Percentiles rank a stretch among this genome's conserved stretches.
Evolutionary conservation across 2,888 invertebrate species (phyloP).

Genomic region (Sabellastarte sp.): DNA sequence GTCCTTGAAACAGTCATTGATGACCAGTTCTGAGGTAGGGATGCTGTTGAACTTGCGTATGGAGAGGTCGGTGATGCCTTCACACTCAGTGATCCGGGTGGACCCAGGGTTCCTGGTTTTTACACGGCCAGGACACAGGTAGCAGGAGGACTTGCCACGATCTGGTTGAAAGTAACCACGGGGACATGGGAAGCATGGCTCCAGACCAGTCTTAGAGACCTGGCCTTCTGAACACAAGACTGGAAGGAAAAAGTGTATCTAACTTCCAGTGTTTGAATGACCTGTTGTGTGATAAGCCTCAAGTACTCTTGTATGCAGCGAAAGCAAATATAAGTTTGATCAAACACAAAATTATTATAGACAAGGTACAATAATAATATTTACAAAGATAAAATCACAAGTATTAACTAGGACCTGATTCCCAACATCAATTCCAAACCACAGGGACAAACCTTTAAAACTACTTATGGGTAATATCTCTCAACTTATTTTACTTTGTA

Average conservation of each 20-base stretch:
- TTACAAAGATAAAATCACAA: no score
- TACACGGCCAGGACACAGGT: slow-evolving; percentile 58
- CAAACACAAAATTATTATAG: no score
- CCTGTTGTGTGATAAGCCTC: no score
- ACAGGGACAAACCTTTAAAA: no score
- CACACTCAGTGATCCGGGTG: slow-evolving; percentile 41
- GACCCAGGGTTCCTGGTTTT: slow-evolving; percentile 40
- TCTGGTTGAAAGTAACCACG: slow-evolving; percentile 59
- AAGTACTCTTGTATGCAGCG: no score
- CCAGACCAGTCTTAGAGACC: slow-evolving; percentile 62
- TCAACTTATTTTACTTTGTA: no score
- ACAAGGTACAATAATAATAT: no score
- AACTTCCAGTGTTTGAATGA: no score
- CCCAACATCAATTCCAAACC: no score
- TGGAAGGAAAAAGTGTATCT: not conserved
- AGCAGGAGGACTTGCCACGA: slow-evolving; percentile 55
- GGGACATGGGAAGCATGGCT: slow-evolving; percentile 66
- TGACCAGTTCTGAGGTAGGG: slow-evolving; percentile 30
- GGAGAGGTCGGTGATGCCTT: slow-evolving; percentile 25
- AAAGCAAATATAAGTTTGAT: no score
- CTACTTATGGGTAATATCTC: no score
- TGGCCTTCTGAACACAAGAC: slow-evolving; percentile 64
- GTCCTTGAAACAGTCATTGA: slow-evolving; percentile 62
- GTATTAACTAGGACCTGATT: no score
- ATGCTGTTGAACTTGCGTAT: slow-evolving; percentile 7